These are phyloP conservation scores for Coccyzus lansbergi DNA, from an alignment of 2,797 vertebrate genomes.

Conservation along the genomic window DNA sequence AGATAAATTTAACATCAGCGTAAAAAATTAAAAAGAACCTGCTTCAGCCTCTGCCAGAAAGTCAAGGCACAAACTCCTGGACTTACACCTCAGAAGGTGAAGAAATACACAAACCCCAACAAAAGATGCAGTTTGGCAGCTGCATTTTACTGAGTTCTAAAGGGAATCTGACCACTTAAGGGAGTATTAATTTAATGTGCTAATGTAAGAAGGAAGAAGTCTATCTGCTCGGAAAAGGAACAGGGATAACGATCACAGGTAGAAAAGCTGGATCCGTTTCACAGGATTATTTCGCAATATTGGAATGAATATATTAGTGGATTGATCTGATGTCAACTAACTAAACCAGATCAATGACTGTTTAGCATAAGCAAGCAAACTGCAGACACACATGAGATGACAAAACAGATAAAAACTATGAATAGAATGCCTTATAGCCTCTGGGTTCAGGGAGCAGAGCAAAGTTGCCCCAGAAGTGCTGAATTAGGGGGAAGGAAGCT, in stretches of 20 bases:
- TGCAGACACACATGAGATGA: background rate
- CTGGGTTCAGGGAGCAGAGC: background rate
- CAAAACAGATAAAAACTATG: background rate
- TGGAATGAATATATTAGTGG: background rate
- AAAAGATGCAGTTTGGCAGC: background rate
- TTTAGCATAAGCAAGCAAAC: background rate
- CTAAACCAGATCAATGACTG: background rate
- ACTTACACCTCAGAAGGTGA: background rate
- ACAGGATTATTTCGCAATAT: background rate
- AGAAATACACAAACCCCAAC: background rate
- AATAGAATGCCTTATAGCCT: accelerated
- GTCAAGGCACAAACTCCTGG: background rate
- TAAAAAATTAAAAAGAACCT: background rate
- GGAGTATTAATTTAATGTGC: background rate
- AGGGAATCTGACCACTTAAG: background rate
- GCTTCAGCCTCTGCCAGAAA: background rate
- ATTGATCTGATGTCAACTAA: background rate
- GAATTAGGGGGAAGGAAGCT: too few species aligned
- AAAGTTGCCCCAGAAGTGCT: background rate
- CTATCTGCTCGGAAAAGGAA: background rate
- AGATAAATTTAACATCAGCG: background rate
- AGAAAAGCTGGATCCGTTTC: background rate
- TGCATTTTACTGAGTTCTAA: background rate
- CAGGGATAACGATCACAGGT: background rate
- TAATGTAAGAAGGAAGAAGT: background rate